Percentiles rank a stretch among this genome's conserved stretches.
These are phyloP conservation scores for Myrmecobius fasciatus DNA, from an alignment of 2,113 vertebrate species.

Conservation along the genomic window DNA sequence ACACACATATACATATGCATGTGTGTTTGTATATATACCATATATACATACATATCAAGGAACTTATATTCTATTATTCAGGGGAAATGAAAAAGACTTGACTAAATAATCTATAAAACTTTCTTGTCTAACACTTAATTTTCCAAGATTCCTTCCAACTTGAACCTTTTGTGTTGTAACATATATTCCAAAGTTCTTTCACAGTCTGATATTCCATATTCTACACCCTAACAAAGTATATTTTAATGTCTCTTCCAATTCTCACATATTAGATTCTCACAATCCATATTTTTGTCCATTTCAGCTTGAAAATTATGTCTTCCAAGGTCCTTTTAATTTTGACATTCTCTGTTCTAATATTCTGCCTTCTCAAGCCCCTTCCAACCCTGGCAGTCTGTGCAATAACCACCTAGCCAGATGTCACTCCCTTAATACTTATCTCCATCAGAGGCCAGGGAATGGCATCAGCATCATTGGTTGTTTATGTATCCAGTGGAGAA, in stretches of 20 bases:
- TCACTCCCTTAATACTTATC: background rate
- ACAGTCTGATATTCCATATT: background rate
- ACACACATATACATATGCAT: background rate
- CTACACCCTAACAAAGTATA: background rate
- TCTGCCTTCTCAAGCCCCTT: background rate
- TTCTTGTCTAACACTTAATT: background rate
- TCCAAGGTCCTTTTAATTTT: background rate
- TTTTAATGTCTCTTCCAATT: background rate
- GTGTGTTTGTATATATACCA: background rate
- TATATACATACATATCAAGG: background rate
- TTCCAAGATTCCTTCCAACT: background rate
- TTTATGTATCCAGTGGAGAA: background rate
- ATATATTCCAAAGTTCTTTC: background rate
- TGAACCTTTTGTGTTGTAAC: background rate
- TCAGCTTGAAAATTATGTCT: background rate
- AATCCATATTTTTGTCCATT: background rate
- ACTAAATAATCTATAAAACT: background rate
- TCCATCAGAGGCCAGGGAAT: background rate
- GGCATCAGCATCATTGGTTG: background rate
- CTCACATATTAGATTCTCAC: background rate
- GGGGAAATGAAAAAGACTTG: background rate
- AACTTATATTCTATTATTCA: background rate
- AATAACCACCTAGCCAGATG: conserved; percentile 1
- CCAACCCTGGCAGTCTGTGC: background rate
- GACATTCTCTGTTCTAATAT: background rate